Base-by-base conservation (phyloP, 1,140 invertebrate species). In the Nephotettix cincticeps region DNA sequence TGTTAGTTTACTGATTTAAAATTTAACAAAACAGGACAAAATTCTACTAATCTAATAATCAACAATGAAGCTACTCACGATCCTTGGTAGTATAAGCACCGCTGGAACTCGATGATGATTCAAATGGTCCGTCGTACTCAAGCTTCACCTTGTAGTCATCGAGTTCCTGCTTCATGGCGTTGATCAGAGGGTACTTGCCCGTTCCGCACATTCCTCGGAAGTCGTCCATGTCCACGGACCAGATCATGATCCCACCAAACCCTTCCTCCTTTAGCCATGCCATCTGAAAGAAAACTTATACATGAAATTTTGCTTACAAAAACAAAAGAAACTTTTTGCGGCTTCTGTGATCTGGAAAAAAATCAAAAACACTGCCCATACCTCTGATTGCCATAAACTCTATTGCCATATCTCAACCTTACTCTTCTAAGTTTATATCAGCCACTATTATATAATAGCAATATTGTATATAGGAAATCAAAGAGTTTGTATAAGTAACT, bases 171-270 rank as follows among this genome's bases (percentile, higher is more conserved):
- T 88, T 93, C 84, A 98, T 92, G 0, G 95, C 89, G 71, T 88
- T 93, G 30, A 97, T 89, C 30, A 99, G 82, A 0, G 96, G 96
- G 81, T 93, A 98, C 78, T 93, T 94, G 23, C 92, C 93, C 51
- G 89, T 90, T n/a, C 94, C 94, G 79, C 96, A 98, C 23, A 86
- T 86, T 23, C 94, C 95, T 71, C 87, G 84, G 83, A 97, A 98
- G 80, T 99, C 96, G 76, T 99, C 95, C 93, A 97, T 94, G 78
- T 97, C 95, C 14, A 96, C 86, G 0, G 94, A 96, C 96, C 96
- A 99, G 14, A 99, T 92, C 95, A 99, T 98, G 17, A 97, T 94
- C 27, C 97, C 97, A 58, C 95, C 95, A 75, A 97, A 95, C 14
- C 93, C 93, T 85, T 95, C 91, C 77, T 96, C 91, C 78, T 94